A percentile compares a stretch with the other conserved stretches of the same genome.
Evolutionary conservation across 2,797 vertebrate species (phyloP).

Genomic region (Merluccius polli): DNA sequence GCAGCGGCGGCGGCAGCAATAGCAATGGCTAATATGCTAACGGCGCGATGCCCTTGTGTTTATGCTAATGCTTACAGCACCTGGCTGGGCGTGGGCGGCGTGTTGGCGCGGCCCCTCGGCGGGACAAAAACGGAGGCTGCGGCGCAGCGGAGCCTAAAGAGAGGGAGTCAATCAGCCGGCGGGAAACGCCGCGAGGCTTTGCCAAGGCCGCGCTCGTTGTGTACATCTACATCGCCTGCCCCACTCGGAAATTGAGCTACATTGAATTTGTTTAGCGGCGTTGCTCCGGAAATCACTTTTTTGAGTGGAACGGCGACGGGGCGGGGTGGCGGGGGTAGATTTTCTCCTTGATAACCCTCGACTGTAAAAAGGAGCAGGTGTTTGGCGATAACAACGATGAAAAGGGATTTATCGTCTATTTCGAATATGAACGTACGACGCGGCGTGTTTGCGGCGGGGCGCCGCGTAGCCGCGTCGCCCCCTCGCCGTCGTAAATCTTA

Average conservation of each 20-base stretch:
- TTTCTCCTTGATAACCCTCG: not conserved
- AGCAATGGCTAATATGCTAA: conserved; percentile 42
- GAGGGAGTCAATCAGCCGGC: conserved; percentile 44
- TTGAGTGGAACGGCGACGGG: too few species aligned
- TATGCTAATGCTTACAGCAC: conserved; percentile 45
- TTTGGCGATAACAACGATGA: not conserved
- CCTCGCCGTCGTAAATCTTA: not conserved
- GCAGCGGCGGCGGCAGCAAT: conserved; percentile 2
- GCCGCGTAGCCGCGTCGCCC: not conserved
- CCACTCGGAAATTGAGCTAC: not conserved
- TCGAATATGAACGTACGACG: not conserved
- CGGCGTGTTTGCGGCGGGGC: not conserved
- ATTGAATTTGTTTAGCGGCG: not conserved
- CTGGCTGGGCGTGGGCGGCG: conserved; percentile 31
- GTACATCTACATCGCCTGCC: not conserved
- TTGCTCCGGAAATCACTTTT: not conserved
- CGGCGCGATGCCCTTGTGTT: conserved; percentile 35
- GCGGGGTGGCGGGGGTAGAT: too few species aligned
- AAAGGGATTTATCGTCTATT: not conserved
- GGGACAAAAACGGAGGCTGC: conserved; percentile 50
- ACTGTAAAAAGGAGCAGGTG: not conserved
- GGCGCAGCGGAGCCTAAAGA: conserved; percentile 43
- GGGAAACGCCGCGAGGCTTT: not conserved
- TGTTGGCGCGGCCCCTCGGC: conserved; percentile 35
- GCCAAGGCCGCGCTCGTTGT: not conserved